Conservation (phyloP, 30 jellyfish, hydroid and myxozoan genomes). For the Cassiopea xamachana region DNA sequence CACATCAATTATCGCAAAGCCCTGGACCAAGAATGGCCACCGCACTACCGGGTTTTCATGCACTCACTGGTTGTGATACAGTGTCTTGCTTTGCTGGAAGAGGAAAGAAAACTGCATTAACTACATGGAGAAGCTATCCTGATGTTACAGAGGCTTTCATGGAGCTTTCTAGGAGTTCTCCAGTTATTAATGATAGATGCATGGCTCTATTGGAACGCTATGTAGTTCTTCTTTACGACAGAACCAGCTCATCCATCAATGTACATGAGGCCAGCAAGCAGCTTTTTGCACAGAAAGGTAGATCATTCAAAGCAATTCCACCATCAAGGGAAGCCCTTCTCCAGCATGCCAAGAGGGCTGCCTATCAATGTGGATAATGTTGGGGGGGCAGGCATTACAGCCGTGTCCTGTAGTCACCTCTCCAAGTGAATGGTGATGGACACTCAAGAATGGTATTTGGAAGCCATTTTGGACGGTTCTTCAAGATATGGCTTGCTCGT, state of each 20-base stretch:
- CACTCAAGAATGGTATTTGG: not conserved
- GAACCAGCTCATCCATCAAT: slow-evolving; percentile 2
- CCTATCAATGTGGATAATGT: not conserved
- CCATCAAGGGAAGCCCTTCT: slow-evolving; percentile 15
- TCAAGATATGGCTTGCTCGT: not conserved
- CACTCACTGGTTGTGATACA: slow-evolving; percentile 66
- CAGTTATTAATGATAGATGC: not conserved
- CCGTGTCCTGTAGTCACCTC: not conserved
- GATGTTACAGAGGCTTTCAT: slow-evolving; percentile 13
- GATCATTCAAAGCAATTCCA: not conserved
- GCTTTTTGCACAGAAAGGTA: slow-evolving; percentile 22
- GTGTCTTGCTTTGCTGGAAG: slow-evolving; percentile 38
- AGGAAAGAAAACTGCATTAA: slow-evolving; percentile 63
- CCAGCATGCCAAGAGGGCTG: not conserved
- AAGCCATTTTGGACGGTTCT: not conserved
- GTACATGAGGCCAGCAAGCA: slow-evolving; percentile 16
- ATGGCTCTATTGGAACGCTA: slow-evolving; percentile 3
- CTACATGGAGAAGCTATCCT: slow-evolving; percentile 28
- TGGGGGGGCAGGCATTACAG: not conserved
- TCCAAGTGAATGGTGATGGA: not conserved
- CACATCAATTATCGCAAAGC: not conserved
- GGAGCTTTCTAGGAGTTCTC: not conserved
- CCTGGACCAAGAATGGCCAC: not conserved
- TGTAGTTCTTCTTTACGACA: slow-evolving; percentile 16
- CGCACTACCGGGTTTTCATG: slow-evolving; percentile 27